Base-by-base conservation (phyloP, 2,888 invertebrate species). In the Yponomeuta plumbellus region DNA sequence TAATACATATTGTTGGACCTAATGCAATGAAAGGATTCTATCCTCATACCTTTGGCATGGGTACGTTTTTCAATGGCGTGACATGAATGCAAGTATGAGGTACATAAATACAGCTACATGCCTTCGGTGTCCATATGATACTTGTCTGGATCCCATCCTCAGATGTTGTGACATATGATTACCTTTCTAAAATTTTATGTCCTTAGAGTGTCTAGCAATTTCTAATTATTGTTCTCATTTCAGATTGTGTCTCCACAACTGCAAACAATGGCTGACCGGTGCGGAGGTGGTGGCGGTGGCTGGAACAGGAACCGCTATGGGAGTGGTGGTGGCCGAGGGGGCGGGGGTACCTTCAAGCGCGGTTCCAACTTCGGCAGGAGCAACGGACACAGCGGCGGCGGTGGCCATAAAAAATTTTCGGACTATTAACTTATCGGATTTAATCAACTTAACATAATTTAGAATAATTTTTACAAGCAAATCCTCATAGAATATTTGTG, bases 171-270 rank as follows among this genome's bases (percentile, higher is more conserved):
- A 94, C 93, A 94, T 69, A 40, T 70, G 40, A 59, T 10, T 57
- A 20, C 21, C 4, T 11, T 59, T 20, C 20, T 20, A n/a, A 39
- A 34, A 1, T n/a, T 11, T 39, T 26, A 1, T 6, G 3, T 34
- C 8, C n/a, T n/a, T 11, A 1, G 11, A 8, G 8, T 34, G 8
- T 34, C 34, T 34, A 8, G 34, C 1, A 10, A 10, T 34, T 8
- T 34, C 34, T 34, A n/a, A 57, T 20, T 2, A 57, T 57, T 8
- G 57, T 17, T 57, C 20, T 34, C 34, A 34, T 20, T 39, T 52
- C 92, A 93, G 95, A 94, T 94, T 71, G 93, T 98, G 68, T 97
- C 96, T 81, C 97, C 97, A 64, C 96, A 97, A 80, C 92, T 98
- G 62, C 93, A 94, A 75, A 96, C 96, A 74, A 93, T 97, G 92